These are phyloP conservation scores for Cyphomyrus plagiostoma DNA, from an alignment of 2,113 vertebrate species.

Conservation along the genomic window DNA sequence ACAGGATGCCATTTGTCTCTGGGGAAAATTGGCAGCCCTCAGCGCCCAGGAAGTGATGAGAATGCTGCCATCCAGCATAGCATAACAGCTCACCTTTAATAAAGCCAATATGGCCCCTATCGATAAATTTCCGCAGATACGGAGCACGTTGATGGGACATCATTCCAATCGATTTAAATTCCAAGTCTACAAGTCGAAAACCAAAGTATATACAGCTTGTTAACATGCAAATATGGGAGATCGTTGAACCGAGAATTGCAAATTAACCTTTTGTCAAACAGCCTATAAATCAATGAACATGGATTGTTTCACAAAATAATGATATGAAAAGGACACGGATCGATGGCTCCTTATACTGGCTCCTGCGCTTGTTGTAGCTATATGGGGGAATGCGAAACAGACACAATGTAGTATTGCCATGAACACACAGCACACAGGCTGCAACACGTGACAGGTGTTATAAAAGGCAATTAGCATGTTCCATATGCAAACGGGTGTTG, in stretches of 20 bases:
- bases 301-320: constrained; percentile 2
- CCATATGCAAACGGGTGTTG: neutral
- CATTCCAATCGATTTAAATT: neutral
- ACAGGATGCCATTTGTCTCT: neutral
- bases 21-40: neutral
- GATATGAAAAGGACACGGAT: neutral
- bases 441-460: neutral
- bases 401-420: neutral
- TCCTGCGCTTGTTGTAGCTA: neutral
- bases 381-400: neutral
- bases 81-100: neutral
- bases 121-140: neutral
- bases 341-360: neutral
- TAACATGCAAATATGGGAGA: neutral
- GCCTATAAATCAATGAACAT: constrained; percentile 7
- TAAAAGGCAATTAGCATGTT: neutral
- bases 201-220: neutral
- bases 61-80: neutral
- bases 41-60: neutral
- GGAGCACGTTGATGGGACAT: neutral
- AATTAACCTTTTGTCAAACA: constrained; percentile 8
- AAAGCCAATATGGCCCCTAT: neutral
- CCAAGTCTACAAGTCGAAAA: neutral
- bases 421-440: neutral
- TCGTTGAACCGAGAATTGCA: neutral